Percentiles rank a stretch among this genome's conserved stretches.
phyloP scores from a whole-genome alignment of 2,113 vertebrate species.

The Alexandromys fortis region DNA sequence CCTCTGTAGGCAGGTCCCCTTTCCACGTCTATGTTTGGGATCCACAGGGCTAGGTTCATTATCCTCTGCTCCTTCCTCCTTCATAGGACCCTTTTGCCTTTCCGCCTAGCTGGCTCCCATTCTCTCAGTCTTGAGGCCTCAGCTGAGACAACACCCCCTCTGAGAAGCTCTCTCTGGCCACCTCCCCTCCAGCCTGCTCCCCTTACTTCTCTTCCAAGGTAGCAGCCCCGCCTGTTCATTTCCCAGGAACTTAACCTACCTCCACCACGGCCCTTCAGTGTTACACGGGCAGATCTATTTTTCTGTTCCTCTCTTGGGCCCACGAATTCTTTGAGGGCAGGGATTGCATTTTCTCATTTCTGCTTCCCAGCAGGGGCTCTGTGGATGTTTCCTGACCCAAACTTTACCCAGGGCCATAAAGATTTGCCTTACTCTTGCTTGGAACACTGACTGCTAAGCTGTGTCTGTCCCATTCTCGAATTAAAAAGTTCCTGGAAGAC shows the following conservation, averaged over 20 bases:
- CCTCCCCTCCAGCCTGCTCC: background rate
- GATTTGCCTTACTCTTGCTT: background rate
- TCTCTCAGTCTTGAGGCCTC: background rate
- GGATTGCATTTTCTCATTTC: background rate
- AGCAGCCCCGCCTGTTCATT: background rate
- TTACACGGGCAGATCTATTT: background rate
- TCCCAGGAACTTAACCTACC: background rate
- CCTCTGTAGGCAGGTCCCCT: background rate
- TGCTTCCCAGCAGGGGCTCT: background rate
- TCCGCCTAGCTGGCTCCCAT: background rate
- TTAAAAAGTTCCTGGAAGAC: background rate
- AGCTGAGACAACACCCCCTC: background rate
- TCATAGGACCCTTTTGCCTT: background rate
- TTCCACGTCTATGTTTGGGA: background rate
- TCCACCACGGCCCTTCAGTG: background rate
- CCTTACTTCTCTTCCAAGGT: background rate
- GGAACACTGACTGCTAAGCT: background rate
- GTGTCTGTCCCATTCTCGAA: background rate
- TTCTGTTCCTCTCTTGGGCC: background rate
- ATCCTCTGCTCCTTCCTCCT: background rate
- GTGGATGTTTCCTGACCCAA: background rate
- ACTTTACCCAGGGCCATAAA: background rate
- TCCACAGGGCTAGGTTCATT: background rate
- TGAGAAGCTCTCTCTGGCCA: slow-evolving; percentile 3
- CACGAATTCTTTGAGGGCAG: background rate